Percentiles rank a stretch among this genome's conserved stretches.
Evolutionary conservation across 2,888 invertebrate genomes (phyloP).

Genomic region (Torymus tubicola): DNA sequence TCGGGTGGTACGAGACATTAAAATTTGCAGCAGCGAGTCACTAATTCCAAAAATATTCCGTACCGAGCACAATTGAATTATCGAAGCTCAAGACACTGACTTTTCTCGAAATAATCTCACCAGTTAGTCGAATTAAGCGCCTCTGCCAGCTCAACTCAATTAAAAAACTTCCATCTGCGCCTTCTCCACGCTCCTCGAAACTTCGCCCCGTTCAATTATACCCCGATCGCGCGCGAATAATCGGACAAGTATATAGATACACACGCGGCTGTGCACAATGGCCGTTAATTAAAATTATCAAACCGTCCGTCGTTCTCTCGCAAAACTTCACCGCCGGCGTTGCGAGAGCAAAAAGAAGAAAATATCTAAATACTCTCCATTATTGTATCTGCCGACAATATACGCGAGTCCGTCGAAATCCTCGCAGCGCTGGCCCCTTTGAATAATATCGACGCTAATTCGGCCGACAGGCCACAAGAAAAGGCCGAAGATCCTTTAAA

Average conservation of each 20-base stretch:
- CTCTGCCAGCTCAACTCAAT: not conserved
- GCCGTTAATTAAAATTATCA: slow-evolving; percentile 10
- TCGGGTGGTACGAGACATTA: too few relatives aligned
- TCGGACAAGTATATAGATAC: too few relatives aligned
- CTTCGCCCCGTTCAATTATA: too few relatives aligned
- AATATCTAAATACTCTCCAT: slow-evolving; percentile 14
- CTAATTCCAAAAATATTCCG: too few relatives aligned
- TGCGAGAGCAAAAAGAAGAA: not conserved
- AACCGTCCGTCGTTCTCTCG: not conserved
- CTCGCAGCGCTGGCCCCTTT: not conserved
- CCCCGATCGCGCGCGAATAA: too few relatives aligned
- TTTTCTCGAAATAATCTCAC: not conserved
- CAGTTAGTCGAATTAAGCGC: not conserved
- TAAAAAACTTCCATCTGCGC: not conserved
- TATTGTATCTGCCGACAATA: too few relatives aligned
- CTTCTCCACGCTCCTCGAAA: too few relatives aligned
- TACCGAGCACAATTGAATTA: too few relatives aligned
- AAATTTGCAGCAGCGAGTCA: too few relatives aligned
- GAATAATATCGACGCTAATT: slow-evolving; percentile 40
- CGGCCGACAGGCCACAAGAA: not conserved
- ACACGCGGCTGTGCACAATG: too few relatives aligned
- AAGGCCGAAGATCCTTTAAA: slow-evolving; percentile 20
- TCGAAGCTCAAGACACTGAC: too few relatives aligned
- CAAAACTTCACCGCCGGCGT: not conserved
- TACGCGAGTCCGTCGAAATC: too few relatives aligned